Base-by-base conservation (phyloP, 2,113 vertebrate genomes). In the Hemibagrus wyckioides region DNA sequence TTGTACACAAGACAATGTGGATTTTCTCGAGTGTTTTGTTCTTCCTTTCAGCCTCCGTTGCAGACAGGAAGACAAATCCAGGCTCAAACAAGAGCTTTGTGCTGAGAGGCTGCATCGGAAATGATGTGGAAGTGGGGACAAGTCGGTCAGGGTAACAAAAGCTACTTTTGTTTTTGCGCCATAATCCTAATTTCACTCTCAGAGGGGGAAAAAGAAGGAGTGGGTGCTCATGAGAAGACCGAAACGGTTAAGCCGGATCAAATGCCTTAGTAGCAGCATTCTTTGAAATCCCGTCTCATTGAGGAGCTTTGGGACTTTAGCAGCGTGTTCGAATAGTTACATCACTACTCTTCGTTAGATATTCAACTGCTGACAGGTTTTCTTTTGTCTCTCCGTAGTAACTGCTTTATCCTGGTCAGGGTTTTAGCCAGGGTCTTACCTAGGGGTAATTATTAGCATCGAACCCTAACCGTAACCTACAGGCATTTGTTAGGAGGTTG, bases 81-180 rank as follows among this genome's bases (percentile, higher is more conserved):
- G 44, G 67, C 67, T 86, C 28, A 25, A 75, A 71, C 80, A 83
- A 39, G 59, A 79, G 85, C 61, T 86, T 84, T 80, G 80, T 59
- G 25, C 39, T 17, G 77, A 86, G 44, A 80, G 21, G 44, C 75
- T n/a, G 75, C 30, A 67, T 63, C 9, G 44, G 67, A 15, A 84
- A 88, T n/a, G 83, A 90, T 41, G 56, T 87, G 84, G 41, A 89
- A 79, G 86, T 59, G 33, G 33, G 79, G 71, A 90, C 91, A 6
- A 71, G 48, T 39, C 17, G 90, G 89, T 85, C 91, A 92, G 93
- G 92, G 91, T 56, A 93, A 93, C 94, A 94, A 94, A 95, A 93
- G 88, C 91, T 91, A 92, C 86, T 92, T 94, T 90, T 93, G 91
- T 95, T 94, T 93, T 94, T 92, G 94, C 92, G 91, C 88, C 94